phyloP scores from a whole-genome alignment of 2,113 vertebrate species.

The Artemisiospiza belli region DNA sequence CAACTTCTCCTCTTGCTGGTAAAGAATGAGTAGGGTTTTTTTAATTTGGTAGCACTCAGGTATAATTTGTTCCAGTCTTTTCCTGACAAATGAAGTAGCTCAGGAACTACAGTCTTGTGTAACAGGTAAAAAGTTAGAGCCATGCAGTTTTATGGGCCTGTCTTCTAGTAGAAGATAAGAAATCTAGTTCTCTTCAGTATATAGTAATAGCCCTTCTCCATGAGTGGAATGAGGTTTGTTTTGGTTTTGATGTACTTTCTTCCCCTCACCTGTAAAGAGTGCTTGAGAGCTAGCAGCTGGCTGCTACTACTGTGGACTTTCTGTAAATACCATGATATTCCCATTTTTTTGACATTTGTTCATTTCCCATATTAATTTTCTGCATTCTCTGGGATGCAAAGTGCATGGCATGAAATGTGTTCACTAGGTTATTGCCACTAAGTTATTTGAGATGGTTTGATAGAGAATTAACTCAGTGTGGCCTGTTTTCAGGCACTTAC shows the following conservation, averaged over 20 bases:
- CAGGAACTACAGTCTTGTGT: not conserved
- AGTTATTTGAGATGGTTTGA: not conserved
- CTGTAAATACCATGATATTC: not conserved
- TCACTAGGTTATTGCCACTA: not conserved
- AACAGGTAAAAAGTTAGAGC: not conserved
- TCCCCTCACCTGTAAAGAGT: not conserved
- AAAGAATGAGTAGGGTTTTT: not conserved
- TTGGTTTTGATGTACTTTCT: not conserved
- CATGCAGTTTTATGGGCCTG: not conserved
- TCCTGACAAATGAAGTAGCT: not conserved
- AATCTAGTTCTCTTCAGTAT: not conserved
- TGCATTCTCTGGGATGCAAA: not conserved
- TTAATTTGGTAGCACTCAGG: not conserved
- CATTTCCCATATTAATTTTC: not conserved
- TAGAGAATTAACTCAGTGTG: not conserved
- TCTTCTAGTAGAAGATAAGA: not conserved
- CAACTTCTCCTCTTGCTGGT: not conserved
- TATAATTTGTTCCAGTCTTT: not conserved
- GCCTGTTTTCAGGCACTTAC: conserved; percentile 22
- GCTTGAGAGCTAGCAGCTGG: not conserved
- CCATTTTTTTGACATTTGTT: not conserved
- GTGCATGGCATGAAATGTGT: not conserved
- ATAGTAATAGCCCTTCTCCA: not conserved
- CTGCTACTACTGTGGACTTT: not conserved
- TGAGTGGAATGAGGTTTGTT: not conserved